phyloP scores from a whole-genome alignment of 2,797 vertebrate species.

The Petrocephalus sullivani region DNA sequence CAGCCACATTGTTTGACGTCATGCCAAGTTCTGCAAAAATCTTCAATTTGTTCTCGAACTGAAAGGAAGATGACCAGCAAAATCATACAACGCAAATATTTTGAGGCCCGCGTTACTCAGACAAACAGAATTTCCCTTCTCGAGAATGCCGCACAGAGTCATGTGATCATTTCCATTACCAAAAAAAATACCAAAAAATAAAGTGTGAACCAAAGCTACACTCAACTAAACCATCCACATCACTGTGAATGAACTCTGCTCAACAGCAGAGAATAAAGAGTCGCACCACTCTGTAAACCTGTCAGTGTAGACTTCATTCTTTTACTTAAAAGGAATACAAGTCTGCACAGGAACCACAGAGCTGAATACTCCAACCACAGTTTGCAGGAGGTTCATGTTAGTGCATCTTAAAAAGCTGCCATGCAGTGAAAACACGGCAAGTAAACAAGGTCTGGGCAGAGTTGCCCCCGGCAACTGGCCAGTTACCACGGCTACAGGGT shows the following conservation, averaged over 20 bases:
- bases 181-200: background rate
- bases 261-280: background rate
- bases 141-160: background rate
- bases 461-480: background rate
- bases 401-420: background rate
- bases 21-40: constrained; percentile 9
- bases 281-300: background rate
- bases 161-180: background rate
- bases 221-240: background rate
- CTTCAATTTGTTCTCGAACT: background rate
- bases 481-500: background rate
- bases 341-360: background rate
- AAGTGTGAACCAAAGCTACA: background rate
- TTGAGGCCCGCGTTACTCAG: background rate
- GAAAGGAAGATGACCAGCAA: background rate
- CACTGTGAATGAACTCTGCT: background rate
- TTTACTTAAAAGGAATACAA: background rate
- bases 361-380: background rate
- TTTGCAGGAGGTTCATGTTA: background rate
- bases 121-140: constrained; percentile 1
- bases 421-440: background rate
- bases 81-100: background rate
- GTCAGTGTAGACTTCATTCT: background rate
- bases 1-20: background rate
- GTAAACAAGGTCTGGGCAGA: background rate